Base-by-base conservation (phyloP, 2,888 invertebrate genomes). In the Carabus problematicus region DNA sequence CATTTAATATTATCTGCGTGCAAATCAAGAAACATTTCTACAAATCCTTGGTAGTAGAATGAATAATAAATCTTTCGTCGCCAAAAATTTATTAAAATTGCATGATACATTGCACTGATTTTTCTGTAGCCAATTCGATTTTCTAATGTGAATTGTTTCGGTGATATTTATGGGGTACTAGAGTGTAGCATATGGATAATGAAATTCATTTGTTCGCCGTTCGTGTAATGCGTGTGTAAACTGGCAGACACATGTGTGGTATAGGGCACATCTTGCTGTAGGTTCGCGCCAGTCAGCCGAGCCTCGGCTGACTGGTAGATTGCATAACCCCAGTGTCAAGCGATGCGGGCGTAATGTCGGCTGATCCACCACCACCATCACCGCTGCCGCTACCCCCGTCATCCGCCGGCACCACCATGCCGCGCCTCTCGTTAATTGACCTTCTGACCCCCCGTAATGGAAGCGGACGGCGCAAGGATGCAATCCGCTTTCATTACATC, bases 401-500 rank as follows among this genome's bases (percentile, higher is more conserved):
- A 14, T 56, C 41, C 29, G 19, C 14, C 8, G 29, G 19, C 41
- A 59, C 41, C 39, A 9, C n/a, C 40, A 29, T 56, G 40, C n/a
- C 40, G 29, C 56, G 45, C 59, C 68, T 42, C 41, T 18, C 62
- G 45, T 54, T 69, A 69, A 69, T 69, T 69, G 69, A 69, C 69
- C 69, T 69, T 56, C 62, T 69, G 69, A 69, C 69, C 69, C 29
- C 55, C 55, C 29, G 69, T 69, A 69, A 69, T 69, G 69, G 69
- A 66, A 59, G 59, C 66, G 62, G 68, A 52, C 68, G 19, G 60
- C 14, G 29, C 41, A 58, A 69, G 62, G 68, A 62, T 62, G 62
- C 69, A 69, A 69, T 69, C 69, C 56, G 62, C 62, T 69, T 68
- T 62, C 69, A 69, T 69, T 69, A 69, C 45, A 64, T 58, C 60